Evolutionary conservation across 2,888 invertebrate species (phyloP), one percentile per base, ranked within the genome.

Genomic region (Lithophane ornitopus): DNA sequence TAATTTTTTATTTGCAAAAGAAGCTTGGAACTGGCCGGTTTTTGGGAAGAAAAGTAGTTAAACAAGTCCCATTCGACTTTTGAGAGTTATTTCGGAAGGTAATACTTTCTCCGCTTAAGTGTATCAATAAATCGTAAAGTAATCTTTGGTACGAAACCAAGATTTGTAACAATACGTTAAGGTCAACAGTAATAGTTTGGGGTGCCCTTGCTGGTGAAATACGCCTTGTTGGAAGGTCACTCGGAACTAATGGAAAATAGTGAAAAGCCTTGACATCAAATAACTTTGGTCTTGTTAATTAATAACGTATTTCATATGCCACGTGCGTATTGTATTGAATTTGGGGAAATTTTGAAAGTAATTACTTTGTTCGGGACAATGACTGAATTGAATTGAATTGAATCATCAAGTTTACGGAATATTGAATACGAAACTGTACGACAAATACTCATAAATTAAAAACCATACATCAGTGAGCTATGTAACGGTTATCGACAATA

Each of bases 131-230:
- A 76, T 80, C 66, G 26, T 76, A 16, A 67, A 28, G 46, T 54
- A 78, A 70, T 75, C 46, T 72, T 72, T 68, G 26, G 62, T 59
- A 62, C 58, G 39, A 73, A 76, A 84, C 67, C 73, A 75, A 75
- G 73, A 81, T 78, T 75, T 72, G 41, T 86, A 65, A 83, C 74
- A 83, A 70, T 75, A 75, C 71, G 26, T 71, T 52, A 78, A 86
- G 80, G 80, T 78, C 80, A 58, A 59, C 74, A 75, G 66, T 71
- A 80, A 82, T 80, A 77, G 72, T 80, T 69, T 65, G 14, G 62
- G 59, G 58, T 72, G 86, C 66, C 86, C 86, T 85, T 84, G 86
- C 54, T 70, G 61, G 68, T 79, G 62, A 84, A 86, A 86, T 75
- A 73, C 59, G 70, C 62, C 75, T 69, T 4, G 62, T 22, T 54